Base-by-base conservation (phyloP, 92 coral and sea anemone species). In the Epizoanthus rinbou region DNA sequence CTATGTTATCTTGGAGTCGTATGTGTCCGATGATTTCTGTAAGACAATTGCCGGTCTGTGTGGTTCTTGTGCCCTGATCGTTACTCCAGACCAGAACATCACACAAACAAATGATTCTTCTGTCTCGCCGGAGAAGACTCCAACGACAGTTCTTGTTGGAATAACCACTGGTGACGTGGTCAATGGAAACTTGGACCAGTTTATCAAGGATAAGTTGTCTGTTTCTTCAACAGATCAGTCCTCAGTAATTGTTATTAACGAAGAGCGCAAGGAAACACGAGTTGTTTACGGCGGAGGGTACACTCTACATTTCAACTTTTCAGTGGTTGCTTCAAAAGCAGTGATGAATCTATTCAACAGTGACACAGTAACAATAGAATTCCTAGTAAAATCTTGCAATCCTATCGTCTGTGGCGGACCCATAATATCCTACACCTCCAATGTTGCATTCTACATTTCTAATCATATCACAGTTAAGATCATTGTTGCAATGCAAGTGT, bases 381-480 rank as follows among this genome's bases (percentile, higher is more conserved):
- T 90, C 35, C 70, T 86, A 58, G 73, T 74, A 31, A 90, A 87
- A 59, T 78, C 89, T 14, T 90, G 93, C 74, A 79, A 73, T 28
- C 84, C 90, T 3, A 8, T 37, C 35, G 21, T 72, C 15, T 90
- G 93, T 83, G 93, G 93, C 3, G 93, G 93, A 17, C 87, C 89
- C 16, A 83, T 90, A 54, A 54, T 90, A 16, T 90, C 90, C 0
- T 90, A 90, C 73, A 84, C 90, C 28, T 81, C 93, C 14, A 45
- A 35, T 18, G 85, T 71, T 24, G 75, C 87, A 18, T 83, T 90
- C 69, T 84, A 87, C 76, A 83, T 90, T 54, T 82, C 87, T 15
- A 90, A 85, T 19, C 72, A 83, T 31, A 78, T 81, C 60, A 87
- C 90, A 19, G 67, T 90, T 6, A 75, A 82, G 35, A 90, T 87